Base-by-base conservation (phyloP, 2,113 vertebrate species). In the Colaptes auratus region DNA sequence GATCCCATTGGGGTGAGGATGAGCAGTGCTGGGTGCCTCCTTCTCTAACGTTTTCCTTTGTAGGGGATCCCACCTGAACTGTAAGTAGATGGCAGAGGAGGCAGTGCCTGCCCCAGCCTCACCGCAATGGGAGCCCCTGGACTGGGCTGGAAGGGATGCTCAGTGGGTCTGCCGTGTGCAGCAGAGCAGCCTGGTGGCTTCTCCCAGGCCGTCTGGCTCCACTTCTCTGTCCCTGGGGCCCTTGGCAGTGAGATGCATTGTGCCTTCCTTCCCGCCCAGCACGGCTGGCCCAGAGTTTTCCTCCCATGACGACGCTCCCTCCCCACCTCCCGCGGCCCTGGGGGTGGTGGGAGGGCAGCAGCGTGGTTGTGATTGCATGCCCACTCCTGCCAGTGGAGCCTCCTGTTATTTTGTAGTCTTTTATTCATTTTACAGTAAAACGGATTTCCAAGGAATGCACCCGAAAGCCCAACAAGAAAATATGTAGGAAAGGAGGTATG, bases 401-500 rank as follows among this genome's bases (percentile, higher is more conserved):
- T 99, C 98, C 98, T 99, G 99, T 99, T 99, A 99, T 99, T 99
- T 99, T 99, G 99, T 98, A 99, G 99, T 99, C 98, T 99, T 99
- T 98, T 99, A 99, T 99, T 99, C 99, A 99, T 99, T 99, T 99
- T 99, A 99, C 99, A 99, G 99, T 99, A 99, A 99, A 99, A 98
- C 99, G 99, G 99, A 99, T 99, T 99, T 99, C 99, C 99, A 99
- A 99, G 99, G 99, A 99, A 99, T 99, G 99, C 98, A 98, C 99
- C 98, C 98, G 99, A 99, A 99, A 99, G 98, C 99, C 99, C 99
- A 99, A 99, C 99, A 99, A 99, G 99, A 99, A 99, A 99, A 99
- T 99, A 98, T 99, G 99, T 99, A 99, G 99, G 98, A 99, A 99
- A 99, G 99, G 99, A 99, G 99, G 99, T 99, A 99, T 99, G 99